A percentile compares a stretch with the other conserved stretches of the same genome.
phyloP scores from a whole-genome alignment of 1,140 invertebrate genomes.

The Anagrus nilaparvatae region DNA sequence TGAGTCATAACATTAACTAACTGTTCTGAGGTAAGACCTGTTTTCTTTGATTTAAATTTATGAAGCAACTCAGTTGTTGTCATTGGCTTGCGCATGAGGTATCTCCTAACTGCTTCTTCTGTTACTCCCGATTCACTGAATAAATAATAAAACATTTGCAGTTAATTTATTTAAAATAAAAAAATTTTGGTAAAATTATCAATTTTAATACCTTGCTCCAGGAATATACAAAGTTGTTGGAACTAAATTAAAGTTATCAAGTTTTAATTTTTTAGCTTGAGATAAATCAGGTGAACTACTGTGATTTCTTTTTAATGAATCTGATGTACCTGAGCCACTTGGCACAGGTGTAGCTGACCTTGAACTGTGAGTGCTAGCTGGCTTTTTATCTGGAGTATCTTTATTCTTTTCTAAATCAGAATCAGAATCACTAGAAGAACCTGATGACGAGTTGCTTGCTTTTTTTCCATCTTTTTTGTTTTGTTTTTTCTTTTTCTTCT shows the following conservation, averaged over 20 bases:
- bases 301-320: conserved; percentile 39
- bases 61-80: conserved; percentile 88
- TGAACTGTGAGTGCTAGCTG: conserved; percentile 47
- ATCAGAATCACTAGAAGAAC: conserved; percentile 65
- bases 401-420: conserved; percentile 54
- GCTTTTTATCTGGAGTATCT: conserved; percentile 40
- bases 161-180: neutral
- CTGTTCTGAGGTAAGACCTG: conserved; percentile 79
- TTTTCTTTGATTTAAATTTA: conserved; percentile 92
- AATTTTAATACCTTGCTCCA: conserved; percentile 33
- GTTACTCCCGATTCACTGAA: conserved; percentile 79
- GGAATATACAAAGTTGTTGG: conserved; percentile 36
- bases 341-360: conserved; percentile 53
- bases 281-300: conserved; percentile 44
- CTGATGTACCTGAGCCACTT: conserved; percentile 17
- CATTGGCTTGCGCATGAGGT: conserved; percentile 91
- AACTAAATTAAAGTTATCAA: conserved; percentile 40
- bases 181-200: conserved; percentile 3
- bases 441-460: conserved; percentile 53
- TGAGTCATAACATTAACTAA: conserved; percentile 88
- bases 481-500: conserved; percentile 34
- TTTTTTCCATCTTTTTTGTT: conserved; percentile 34
- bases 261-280: conserved; percentile 51
- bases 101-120: conserved; percentile 87
- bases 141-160: conserved; percentile 14